Percentiles rank a stretch among this genome's conserved stretches.
phyloP scores from a whole-genome alignment of 2,797 vertebrate genomes.

The Lepilemur septentrionalis region DNA sequence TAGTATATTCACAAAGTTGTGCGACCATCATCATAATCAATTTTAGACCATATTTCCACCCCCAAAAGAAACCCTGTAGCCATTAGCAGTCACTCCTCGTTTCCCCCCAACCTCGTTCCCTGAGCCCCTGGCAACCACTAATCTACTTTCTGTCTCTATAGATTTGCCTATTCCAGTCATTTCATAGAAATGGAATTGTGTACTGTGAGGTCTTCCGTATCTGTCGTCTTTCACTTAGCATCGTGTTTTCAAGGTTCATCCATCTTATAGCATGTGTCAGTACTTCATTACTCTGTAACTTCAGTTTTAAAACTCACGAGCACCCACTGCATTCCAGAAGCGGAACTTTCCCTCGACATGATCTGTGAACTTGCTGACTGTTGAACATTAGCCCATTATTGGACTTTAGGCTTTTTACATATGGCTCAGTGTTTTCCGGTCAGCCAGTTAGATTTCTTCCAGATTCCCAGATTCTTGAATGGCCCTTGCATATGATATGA shows the following conservation, averaged over 20 bases:
- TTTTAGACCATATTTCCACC: background rate
- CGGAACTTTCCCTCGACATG: background rate
- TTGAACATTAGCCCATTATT: background rate
- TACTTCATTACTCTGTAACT: background rate
- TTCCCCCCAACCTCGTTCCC: no score
- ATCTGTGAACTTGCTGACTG: background rate
- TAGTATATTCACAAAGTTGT: background rate
- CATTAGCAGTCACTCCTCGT: background rate
- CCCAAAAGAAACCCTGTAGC: background rate
- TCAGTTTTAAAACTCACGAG: background rate
- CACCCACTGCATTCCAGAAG: background rate
- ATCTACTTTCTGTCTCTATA: background rate
- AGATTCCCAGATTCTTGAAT: slow-evolving; percentile 18
- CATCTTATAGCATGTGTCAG: background rate
- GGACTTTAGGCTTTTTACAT: background rate
- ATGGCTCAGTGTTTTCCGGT: background rate
- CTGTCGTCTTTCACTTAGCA: background rate
- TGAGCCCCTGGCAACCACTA: background rate
- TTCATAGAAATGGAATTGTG: background rate
- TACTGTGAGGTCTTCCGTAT: background rate
- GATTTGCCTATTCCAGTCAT: background rate
- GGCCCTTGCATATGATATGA: background rate
- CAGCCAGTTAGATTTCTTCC: background rate
- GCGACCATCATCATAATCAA: background rate
- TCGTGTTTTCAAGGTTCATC: background rate